Evolutionary conservation across 2,113 vertebrate species (phyloP), one percentile per base, ranked within the genome.

Genomic region (Ammospiza nelsoni): DNA sequence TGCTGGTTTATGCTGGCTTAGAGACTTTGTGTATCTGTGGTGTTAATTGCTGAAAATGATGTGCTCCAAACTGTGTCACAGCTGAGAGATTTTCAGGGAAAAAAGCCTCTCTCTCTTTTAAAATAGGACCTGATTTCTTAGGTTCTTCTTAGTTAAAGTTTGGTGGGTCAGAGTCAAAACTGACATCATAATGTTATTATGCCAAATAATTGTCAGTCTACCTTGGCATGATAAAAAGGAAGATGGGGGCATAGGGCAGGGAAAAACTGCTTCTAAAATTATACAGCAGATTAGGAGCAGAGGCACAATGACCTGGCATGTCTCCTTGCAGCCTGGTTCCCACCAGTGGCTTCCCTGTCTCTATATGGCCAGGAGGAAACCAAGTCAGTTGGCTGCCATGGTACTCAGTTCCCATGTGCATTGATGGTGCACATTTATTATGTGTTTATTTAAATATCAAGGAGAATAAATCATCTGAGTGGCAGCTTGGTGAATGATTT

Each of bases 31-130:
- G 44, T 89, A 72, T 95, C 91, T 68, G 57, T 84, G 92, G 96
- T 94, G 92, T 96, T 97, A 96, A 94, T 75, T 94, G 75, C 93
- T 88, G 79, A 93, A 94, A 96, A 94, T 92, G 8, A 94, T 87
- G 78, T 63, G 51, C 72, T 94, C 54, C 65, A 75, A 94, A 67
- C 48, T 43, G 33, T 83, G 90, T 86, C 79, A 76, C 63, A 90
- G 79, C 48, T 41, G 85, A 95, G 75, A 77, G 63, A 74, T 90
- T 90, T 94, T 88, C 72, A 94, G 91, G 84, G 83, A 74, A 80
- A 87, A 80, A 83, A 83, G 4, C 37, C 24, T 77, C 44, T 73
- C 35, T 91, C 43, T 21, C 16, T 71, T 83, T 51, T 59, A 71
- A 92, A 89, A 59, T 0, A 0, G 28, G 11, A 44, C 15, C 17